Percentiles rank a stretch among this genome's conserved stretches.
These are phyloP conservation scores for Syrrhaptes paradoxus DNA, from an alignment of 2,113 vertebrate genomes.

Conservation along the genomic window DNA sequence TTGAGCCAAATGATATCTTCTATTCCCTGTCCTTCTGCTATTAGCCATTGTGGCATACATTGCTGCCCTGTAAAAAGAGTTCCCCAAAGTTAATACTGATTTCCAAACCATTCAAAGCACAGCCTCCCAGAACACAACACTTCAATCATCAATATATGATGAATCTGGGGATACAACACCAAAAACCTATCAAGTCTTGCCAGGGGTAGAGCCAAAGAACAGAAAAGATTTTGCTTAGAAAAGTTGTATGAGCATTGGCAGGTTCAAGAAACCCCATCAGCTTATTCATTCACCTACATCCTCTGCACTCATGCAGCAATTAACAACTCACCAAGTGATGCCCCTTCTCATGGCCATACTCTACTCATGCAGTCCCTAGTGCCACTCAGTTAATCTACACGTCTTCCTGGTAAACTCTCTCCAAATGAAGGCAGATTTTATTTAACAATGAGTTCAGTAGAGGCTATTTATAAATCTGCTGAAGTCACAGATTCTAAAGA, in stretches of 20 bases:
- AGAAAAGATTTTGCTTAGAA: background rate
- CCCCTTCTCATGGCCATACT: background rate
- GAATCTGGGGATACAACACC: background rate
- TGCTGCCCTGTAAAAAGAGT: background rate
- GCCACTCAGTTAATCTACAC: background rate
- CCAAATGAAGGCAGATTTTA: background rate
- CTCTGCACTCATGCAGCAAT: background rate
- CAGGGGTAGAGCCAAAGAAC: background rate
- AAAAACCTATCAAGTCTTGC: background rate
- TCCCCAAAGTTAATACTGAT: background rate
- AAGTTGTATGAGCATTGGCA: background rate
- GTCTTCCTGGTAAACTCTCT: background rate
- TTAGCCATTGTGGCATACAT: background rate
- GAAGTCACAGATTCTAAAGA: background rate
- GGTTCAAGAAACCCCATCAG: background rate
- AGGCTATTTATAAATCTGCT: background rate
- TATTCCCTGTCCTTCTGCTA: background rate
- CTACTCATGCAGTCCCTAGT: background rate
- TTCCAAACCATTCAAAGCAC: background rate
- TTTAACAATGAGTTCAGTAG: background rate
- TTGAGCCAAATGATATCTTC: background rate
- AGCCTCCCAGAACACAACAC: background rate
- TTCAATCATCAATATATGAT: background rate
- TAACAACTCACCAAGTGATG: background rate
- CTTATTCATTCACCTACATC: background rate